Percentiles rank a stretch among this genome's conserved stretches.
These are phyloP conservation scores for Heptranchias perlo DNA, from an alignment of 2,113 vertebrate species.

Conservation along the genomic window DNA sequence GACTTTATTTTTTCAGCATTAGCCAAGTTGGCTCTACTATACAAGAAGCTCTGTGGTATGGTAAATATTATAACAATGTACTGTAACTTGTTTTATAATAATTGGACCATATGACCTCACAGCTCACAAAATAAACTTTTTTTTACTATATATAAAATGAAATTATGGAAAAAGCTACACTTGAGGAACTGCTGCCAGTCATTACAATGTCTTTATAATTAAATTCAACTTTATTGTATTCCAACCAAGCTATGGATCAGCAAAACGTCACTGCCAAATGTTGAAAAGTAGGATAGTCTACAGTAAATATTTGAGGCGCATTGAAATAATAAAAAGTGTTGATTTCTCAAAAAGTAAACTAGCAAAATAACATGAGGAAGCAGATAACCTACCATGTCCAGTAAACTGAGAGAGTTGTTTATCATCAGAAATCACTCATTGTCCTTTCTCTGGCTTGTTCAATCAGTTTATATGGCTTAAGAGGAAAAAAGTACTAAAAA, in stretches of 20 bases:
- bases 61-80: neutral
- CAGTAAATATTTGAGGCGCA: neutral
- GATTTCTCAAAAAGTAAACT: neutral
- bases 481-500: too few relatives aligned
- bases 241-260: neutral
- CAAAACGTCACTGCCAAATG: neutral
- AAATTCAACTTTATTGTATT: neutral
- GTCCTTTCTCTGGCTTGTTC: neutral
- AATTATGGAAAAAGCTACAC: neutral
- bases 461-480: neutral
- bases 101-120: neutral
- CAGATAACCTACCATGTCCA: neutral
- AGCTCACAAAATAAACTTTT: neutral
- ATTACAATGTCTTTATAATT: neutral
- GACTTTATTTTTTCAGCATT: neutral
- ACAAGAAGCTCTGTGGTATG: neutral
- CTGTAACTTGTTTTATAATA: constrained; percentile 7
- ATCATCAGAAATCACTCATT: neutral
- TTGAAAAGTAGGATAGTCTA: neutral
- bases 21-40: neutral
- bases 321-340: neutral
- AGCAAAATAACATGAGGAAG: neutral
- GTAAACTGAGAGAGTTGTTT: neutral
- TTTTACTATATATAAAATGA: neutral
- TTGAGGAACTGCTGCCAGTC: neutral